These are phyloP conservation scores for Chlorops oryzae DNA, from an alignment of 1,140 invertebrate genomes.

Conservation along the genomic window DNA sequence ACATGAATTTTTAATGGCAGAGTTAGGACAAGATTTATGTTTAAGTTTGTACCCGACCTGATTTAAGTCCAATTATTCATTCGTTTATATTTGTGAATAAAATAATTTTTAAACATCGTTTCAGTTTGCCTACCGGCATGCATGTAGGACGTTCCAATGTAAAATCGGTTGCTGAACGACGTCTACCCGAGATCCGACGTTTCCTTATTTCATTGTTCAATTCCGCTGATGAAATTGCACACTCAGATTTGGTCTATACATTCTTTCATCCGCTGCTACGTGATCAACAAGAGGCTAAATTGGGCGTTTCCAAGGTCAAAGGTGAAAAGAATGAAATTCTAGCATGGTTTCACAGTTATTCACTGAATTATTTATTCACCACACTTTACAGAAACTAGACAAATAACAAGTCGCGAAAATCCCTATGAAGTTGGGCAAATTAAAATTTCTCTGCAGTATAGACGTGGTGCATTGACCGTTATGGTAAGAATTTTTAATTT, in stretches of 20 bases:
- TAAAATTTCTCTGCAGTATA: slow-evolving; percentile 76
- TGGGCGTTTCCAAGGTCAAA: slow-evolving; percentile 49
- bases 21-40: no score
- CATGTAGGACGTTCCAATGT: slow-evolving; percentile 89
- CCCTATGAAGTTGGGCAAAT: slow-evolving; percentile 56
- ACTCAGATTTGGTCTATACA: slow-evolving; percentile 94
- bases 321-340: slow-evolving; percentile 26
- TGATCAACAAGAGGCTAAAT: slow-evolving; percentile 76
- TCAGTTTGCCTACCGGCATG: slow-evolving; percentile 67
- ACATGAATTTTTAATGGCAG: no score
- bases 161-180: slow-evolving; percentile 86
- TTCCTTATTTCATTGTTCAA: slow-evolving; percentile 82
- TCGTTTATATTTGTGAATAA: background rate
- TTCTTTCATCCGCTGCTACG: slow-evolving; percentile 94
- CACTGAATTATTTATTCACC: background rate
- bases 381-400: slow-evolving; percentile 29
- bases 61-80: no score
- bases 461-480: slow-evolving; percentile 67
- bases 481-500: slow-evolving; percentile 56
- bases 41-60: no score
- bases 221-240: slow-evolving; percentile 86
- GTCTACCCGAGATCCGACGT: slow-evolving; percentile 76
- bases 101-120: slow-evolving; percentile 44
- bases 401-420: slow-evolving; percentile 33
- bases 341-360: background rate